Base-by-base conservation (phyloP, 1,140 invertebrate genomes). In the Agraylea sexmaculata region DNA sequence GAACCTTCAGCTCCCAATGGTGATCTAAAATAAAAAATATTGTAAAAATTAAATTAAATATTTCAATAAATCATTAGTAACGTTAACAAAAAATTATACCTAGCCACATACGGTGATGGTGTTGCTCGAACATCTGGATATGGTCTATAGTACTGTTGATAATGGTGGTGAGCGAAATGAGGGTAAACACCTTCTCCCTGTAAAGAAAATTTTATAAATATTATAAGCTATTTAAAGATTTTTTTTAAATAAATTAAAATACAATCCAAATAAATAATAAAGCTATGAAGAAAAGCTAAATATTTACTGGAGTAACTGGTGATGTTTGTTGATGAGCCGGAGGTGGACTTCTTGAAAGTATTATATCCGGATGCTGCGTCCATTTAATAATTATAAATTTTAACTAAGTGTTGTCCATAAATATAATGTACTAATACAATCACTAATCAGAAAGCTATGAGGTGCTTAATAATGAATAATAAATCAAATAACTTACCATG, bases 301-400 rank as follows among this genome's bases (percentile, higher is more conserved):
- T 42, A 29, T 55, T 71, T 74, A 83, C 80, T 79, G 80, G 77
- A 60, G 78, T 76, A 62, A 77, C 70, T 50, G 78, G 77, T 59
- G 80, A 81, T 64, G 72, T 75, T 60, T 83, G 81, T 70, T 80
- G 79, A 63, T 85, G 80, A 47, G 83, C 82, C 51, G 81, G 80
- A 54, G 80, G 80, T 50, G 81, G 80, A 63, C 78, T 82, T 66
- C 78, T 74, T 39, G 69, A 58, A 21, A 37, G 30, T 20, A 37
- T 41, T 46, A 63, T 56, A 57, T 63, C 44, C 11, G 45, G 16
- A 37, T 47, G 49, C 49, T 47, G 49, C 49, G 39, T 47, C 45
- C 49, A 47, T 46, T 19, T 16, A 4, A 37, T 7, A 40, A 19
- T 34, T 32, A 16, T 15, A 35, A 6, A 12, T 4, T 29, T 4